Percentiles rank a stretch among this genome's conserved stretches.
Evolutionary conservation across 2,113 vertebrate species (phyloP).

Genomic region (Abramis brama): DNA sequence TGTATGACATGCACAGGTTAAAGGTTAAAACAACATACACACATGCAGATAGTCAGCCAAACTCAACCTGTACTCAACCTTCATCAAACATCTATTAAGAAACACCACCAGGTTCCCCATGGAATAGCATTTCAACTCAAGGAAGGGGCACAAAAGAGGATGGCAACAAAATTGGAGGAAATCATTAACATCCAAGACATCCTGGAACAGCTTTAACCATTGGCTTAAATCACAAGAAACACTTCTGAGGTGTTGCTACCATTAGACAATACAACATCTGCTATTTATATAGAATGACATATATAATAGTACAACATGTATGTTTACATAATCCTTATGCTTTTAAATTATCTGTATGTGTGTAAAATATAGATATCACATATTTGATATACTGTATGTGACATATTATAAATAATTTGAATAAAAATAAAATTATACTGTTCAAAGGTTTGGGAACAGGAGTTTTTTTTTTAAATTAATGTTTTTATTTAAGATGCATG

Average conservation of each 20-base stretch:
- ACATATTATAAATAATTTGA: not conserved
- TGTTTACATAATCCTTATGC: not conserved
- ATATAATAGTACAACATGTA: not conserved
- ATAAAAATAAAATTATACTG: not conserved
- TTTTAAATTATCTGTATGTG: not conserved
- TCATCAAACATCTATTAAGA: not conserved
- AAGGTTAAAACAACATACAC: not conserved
- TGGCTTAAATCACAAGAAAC: not conserved
- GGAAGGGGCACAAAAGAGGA: not conserved
- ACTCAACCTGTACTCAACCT: not conserved
- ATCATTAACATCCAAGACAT: conserved; percentile 21
- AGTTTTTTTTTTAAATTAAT: not conserved
- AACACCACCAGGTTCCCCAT: not conserved
- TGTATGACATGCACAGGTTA: not conserved
- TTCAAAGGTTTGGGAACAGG: not conserved
- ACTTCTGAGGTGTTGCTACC: not conserved
- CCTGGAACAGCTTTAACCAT: not conserved
- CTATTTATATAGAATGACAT: not conserved
- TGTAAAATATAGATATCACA: not conserved
- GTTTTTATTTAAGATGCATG: not conserved
- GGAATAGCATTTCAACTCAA: not conserved
- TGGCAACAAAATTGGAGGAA: not conserved
- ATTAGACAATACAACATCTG: not conserved
- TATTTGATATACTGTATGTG: not conserved
- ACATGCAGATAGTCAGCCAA: not conserved